phyloP scores from a whole-genome alignment of 2,113 vertebrate species.

The Albula glossodonta region DNA sequence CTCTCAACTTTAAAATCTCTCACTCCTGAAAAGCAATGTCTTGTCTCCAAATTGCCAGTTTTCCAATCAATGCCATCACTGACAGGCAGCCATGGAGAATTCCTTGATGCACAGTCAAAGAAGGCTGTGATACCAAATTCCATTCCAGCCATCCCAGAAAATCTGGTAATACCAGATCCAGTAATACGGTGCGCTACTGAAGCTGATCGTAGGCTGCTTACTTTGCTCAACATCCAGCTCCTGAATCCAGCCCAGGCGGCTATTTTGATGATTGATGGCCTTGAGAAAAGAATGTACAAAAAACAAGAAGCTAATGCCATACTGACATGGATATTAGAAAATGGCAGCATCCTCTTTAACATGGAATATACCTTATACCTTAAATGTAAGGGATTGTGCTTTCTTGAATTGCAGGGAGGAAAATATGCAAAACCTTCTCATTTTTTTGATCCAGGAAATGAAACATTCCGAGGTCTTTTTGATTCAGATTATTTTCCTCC shows the following conservation, averaged over 20 bases:
- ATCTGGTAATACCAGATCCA: conserved; percentile 65
- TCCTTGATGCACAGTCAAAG: conserved; percentile 53
- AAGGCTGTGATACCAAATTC: conserved; percentile 55
- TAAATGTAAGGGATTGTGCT: conserved; percentile 58
- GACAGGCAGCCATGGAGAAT: conserved; percentile 27
- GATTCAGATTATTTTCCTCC: conserved; percentile 69
- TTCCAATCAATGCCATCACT: conserved; percentile 62
- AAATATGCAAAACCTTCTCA: conserved; percentile 34
- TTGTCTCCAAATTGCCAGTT: conserved; percentile 70
- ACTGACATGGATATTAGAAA: conserved; percentile 76
- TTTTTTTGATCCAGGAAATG: conserved; percentile 70
- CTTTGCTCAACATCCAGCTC: conserved; percentile 57
- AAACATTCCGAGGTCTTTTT: conserved; percentile 68
- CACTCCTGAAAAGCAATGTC: conserved; percentile 45
- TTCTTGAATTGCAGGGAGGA: conserved; percentile 53
- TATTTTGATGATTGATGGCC: conserved; percentile 54
- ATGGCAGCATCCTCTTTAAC: conserved; percentile 68
- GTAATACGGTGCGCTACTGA: conserved; percentile 70
- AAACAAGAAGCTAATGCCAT: conserved; percentile 53
- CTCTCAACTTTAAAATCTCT: conserved; percentile 63
- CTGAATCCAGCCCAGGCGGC: conserved; percentile 56
- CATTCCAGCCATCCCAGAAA: conserved; percentile 56
- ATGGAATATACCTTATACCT: conserved; percentile 60
- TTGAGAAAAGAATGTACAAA: conserved; percentile 49
- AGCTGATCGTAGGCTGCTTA: conserved; percentile 67